Evolutionary conservation across 2,113 vertebrate genomes (phyloP).

Genomic region (Siphamia tubifer): DNA sequence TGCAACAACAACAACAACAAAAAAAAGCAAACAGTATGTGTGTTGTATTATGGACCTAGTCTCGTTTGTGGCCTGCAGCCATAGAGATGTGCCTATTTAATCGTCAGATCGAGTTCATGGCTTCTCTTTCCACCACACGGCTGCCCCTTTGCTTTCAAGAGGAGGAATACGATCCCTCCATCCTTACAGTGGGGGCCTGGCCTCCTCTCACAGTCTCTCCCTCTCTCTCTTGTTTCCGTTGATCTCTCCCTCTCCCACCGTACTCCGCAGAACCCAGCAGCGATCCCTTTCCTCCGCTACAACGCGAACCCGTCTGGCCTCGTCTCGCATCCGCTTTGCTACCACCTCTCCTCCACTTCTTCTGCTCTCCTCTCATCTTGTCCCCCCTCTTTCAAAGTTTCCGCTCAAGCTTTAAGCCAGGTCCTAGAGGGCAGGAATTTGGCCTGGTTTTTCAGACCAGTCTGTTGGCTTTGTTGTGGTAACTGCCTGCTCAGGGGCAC

Average conservation of each 20-base stretch:
- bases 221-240: conserved; percentile 47
- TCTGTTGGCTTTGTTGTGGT: conserved; percentile 76
- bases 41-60: conserved; percentile 40
- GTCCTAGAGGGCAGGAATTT: conserved; percentile 76
- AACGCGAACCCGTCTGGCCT: conserved; percentile 57
- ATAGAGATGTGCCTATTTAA: conserved; percentile 77
- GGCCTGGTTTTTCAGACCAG: conserved; percentile 70
- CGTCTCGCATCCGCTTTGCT: conserved; percentile 40
- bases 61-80: conserved; percentile 69
- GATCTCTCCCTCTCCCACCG: conserved; percentile 51
- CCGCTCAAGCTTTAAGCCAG: conserved; percentile 66
- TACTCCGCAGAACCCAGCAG: conserved; percentile 61
- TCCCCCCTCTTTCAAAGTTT: conserved; percentile 66
- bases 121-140: conserved; percentile 68
- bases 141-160: conserved; percentile 66
- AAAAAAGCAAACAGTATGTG: conserved; percentile 28
- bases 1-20: no score
- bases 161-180: conserved; percentile 68
- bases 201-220: conserved; percentile 34
- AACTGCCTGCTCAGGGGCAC: conserved; percentile 72
- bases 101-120: conserved; percentile 78
- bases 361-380: conserved; percentile 13
- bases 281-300: conserved; percentile 53
- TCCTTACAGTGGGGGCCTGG: conserved; percentile 58
- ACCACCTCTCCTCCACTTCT: conserved; percentile 30